phyloP scores from a whole-genome alignment of 37 sponge, comb jelly and placozoan genomes.

The Corticium candelabrum region DNA sequence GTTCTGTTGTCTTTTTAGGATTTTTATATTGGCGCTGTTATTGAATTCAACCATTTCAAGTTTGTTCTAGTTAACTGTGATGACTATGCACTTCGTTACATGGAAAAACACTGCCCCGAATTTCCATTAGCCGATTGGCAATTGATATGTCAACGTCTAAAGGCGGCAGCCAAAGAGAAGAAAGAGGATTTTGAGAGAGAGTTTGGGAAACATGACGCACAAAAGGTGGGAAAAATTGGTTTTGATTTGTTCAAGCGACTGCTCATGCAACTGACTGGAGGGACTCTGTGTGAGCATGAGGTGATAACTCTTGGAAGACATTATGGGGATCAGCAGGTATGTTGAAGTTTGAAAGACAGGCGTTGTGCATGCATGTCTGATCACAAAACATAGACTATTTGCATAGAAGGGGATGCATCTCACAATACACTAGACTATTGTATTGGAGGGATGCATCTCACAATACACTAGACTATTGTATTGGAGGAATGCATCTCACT shows the following conservation, averaged over 20 bases:
- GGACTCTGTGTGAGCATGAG: conserved; percentile 76
- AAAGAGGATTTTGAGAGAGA: conserved; percentile 15
- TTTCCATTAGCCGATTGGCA: conserved; percentile 65
- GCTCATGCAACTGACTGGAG: conserved; percentile 24
- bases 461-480: too few species aligned
- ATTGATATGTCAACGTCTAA: conserved; percentile 51
- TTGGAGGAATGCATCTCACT: too few species aligned
- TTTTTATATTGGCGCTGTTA: conserved; percentile 67
- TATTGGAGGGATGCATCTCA: too few species aligned
- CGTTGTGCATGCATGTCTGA: background rate
- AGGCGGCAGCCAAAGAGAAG: conserved; percentile 42
- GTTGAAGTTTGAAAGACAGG: background rate
- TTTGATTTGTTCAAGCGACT: conserved; percentile 42
- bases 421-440: too few species aligned
- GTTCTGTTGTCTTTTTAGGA: conserved; percentile 34
- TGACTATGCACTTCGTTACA: conserved; percentile 90
- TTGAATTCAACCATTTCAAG: conserved; percentile 64
- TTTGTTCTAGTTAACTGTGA: conserved; percentile 85
- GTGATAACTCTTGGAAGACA: conserved; percentile 67
- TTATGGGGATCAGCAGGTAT: conserved; percentile 43
- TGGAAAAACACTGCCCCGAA: conserved; percentile 65
- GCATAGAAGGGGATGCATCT: too few species aligned
- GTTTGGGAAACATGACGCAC: conserved; percentile 30
- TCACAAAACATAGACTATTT: too few species aligned
- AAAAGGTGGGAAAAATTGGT: conserved; percentile 19